Conservation (phyloP, 2,797 vertebrate genomes). For the Australoheros facetus region DNA sequence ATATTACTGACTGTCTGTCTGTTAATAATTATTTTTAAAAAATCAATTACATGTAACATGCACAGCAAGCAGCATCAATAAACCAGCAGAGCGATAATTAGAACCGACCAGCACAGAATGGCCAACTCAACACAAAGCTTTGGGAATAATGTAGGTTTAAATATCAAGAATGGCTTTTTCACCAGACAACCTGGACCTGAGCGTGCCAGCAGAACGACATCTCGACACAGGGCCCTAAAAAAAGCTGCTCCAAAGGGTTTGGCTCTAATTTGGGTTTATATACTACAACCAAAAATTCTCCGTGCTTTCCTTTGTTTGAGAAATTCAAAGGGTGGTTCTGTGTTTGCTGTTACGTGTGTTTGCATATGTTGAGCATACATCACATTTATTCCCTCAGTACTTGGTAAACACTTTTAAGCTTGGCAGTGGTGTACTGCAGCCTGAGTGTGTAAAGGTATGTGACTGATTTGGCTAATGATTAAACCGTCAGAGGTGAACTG, state of each 20-base stretch:
- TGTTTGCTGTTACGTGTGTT: slow-evolving; percentile 1
- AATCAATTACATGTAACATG: not conserved
- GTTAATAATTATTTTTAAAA: not conserved
- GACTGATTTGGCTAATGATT: slow-evolving; percentile 40
- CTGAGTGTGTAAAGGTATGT: slow-evolving; percentile 10
- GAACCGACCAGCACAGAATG: not conserved
- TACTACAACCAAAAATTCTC: not conserved
- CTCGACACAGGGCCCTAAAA: not conserved
- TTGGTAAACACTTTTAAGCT: slow-evolving; percentile 25
- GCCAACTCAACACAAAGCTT: not conserved
- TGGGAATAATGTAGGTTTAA: not conserved
- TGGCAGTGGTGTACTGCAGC: not conserved
- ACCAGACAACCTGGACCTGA: not conserved
- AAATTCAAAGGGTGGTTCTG: not conserved
- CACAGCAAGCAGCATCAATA: not conserved
- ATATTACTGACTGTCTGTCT: not conserved
- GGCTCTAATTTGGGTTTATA: not conserved
- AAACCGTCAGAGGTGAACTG: not conserved
- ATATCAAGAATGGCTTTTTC: not conserved
- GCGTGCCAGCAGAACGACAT: not conserved
- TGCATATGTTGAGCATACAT: not conserved
- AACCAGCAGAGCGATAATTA: not conserved
- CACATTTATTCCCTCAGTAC: not conserved
- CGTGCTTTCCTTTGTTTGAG: not conserved
- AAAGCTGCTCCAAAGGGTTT: not conserved